Conservation (phyloP, 1,140 invertebrate species). For the Zaprionus ghesquierei region DNA sequence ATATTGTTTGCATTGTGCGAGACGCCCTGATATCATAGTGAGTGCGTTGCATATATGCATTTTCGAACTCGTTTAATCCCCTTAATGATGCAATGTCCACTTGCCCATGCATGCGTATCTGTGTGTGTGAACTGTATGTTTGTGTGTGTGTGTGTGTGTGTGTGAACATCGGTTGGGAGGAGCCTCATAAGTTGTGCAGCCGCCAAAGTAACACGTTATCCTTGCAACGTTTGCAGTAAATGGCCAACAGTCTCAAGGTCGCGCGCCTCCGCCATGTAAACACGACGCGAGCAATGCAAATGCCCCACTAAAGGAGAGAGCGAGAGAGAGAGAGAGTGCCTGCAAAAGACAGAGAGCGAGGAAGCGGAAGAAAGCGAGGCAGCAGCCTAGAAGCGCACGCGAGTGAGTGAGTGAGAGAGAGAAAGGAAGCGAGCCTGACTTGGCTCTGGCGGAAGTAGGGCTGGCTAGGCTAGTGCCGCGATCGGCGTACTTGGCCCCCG, state of each 20-base stretch:
- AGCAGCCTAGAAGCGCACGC: neutral
- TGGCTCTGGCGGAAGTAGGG: slow-evolving; percentile 32
- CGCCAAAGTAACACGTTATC: slow-evolving; percentile 26
- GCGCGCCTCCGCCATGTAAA: slow-evolving; percentile 28
- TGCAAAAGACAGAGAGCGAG: too few species aligned
- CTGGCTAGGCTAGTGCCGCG: slow-evolving; percentile 68
- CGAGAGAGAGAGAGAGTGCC: neutral
- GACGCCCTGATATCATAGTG: neutral
- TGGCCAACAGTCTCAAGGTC: slow-evolving; percentile 32
- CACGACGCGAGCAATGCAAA: slow-evolving; percentile 50
- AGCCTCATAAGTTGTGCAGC: slow-evolving; percentile 27
- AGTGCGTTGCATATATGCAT: slow-evolving; percentile 3
- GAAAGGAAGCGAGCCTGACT: slow-evolving; percentile 2
- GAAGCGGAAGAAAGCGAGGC: neutral
- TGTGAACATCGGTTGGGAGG: slow-evolving; percentile 21
- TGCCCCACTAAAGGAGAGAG: neutral
- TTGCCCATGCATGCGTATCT: neutral
- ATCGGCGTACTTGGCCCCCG: slow-evolving; percentile 67
- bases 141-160: neutral
- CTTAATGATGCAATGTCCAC: neutral
- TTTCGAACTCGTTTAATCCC: neutral
- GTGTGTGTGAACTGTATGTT: neutral
- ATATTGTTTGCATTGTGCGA: neutral
- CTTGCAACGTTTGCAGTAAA: slow-evolving; percentile 49
- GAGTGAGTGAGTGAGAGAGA: slow-evolving; percentile 2